Evolutionary conservation across 2,113 vertebrate genomes (phyloP).

Genomic region (Ranitomeya imitator): DNA sequence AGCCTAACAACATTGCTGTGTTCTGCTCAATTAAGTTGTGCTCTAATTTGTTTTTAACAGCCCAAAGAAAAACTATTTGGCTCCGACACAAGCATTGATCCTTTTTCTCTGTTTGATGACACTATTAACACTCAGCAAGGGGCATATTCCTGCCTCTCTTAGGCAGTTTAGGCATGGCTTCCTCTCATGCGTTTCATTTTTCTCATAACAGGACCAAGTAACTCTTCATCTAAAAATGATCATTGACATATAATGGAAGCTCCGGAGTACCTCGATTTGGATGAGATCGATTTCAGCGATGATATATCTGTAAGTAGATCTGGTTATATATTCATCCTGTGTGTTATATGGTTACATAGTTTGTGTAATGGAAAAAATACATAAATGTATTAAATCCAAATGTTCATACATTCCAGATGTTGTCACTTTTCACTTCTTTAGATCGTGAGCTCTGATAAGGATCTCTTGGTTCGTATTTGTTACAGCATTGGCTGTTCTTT

Average conservation of each 20-base stretch:
- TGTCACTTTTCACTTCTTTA: conserved; percentile 9
- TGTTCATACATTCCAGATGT: background rate
- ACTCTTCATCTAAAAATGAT: conserved; percentile 79
- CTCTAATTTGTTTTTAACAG: conserved; percentile 44
- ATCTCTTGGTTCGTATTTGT: background rate
- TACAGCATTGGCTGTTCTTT: background rate
- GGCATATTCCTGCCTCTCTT: conserved; percentile 9
- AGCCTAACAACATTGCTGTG: conserved; percentile 26
- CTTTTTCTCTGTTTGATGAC: conserved; percentile 24
- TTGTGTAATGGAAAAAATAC: background rate
- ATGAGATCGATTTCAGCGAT: conserved; percentile 98
- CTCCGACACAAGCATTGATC: conserved; percentile 32
- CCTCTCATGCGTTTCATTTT: conserved; percentile 60
- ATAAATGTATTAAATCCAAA: background rate
- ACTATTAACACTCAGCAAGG: conserved; percentile 43
- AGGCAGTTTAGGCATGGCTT: conserved; percentile 6
- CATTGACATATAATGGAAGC: conserved; percentile 91
- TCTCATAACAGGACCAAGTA: conserved; percentile 67
- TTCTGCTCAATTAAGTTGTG: conserved; percentile 37
- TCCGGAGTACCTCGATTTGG: conserved; percentile 98
- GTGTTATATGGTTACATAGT: background rate
- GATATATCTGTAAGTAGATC: conserved; percentile 87
- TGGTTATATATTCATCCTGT: conserved; percentile 8
- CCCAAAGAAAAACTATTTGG: conserved; percentile 45
- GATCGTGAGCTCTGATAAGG: background rate